Evolutionary conservation across 1,140 invertebrate species (phyloP).

Genomic region (Hypsibius dujardini): DNA sequence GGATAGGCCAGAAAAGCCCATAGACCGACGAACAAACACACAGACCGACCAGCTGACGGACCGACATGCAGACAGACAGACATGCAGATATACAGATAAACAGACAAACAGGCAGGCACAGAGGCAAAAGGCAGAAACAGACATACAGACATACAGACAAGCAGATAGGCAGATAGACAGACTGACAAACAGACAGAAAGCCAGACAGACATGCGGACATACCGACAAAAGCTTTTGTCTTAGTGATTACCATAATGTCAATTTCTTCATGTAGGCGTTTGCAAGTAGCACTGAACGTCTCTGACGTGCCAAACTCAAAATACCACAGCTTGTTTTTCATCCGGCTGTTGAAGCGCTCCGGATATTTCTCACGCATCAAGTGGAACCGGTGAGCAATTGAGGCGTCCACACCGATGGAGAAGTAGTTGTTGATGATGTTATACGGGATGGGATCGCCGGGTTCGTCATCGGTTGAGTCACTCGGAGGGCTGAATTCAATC

Average conservation of each 20-base stretch:
- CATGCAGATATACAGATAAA: too few relatives aligned
- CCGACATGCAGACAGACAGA: too few relatives aligned
- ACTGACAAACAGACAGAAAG: neutral
- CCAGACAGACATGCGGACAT: neutral
- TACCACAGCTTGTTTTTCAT: constrained; percentile 98
- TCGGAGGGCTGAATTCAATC: constrained; percentile 52
- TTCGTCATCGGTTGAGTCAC: constrained; percentile 34
- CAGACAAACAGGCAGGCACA: too few relatives aligned
- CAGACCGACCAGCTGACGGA: too few relatives aligned
- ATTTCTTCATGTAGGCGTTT: constrained; percentile 91
- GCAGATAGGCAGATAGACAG: neutral
- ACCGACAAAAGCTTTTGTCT: neutral
- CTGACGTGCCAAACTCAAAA: constrained; percentile 89
- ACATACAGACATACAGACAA: too few relatives aligned
- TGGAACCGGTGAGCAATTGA: constrained; percentile 95
- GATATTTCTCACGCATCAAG: constrained; percentile 82
- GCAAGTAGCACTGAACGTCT: constrained; percentile 84
- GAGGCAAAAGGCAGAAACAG: too few relatives aligned
- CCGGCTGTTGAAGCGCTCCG: constrained; percentile 85
- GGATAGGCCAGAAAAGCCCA: neutral
- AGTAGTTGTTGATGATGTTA: constrained; percentile 95
- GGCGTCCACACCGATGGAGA: constrained; percentile 87
- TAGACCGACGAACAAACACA: neutral
- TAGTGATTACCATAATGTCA: constrained; percentile 58
- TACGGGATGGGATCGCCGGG: constrained; percentile 62